Conservation (phyloP, 2,113 vertebrate species). For the Bubo scandiacus region DNA sequence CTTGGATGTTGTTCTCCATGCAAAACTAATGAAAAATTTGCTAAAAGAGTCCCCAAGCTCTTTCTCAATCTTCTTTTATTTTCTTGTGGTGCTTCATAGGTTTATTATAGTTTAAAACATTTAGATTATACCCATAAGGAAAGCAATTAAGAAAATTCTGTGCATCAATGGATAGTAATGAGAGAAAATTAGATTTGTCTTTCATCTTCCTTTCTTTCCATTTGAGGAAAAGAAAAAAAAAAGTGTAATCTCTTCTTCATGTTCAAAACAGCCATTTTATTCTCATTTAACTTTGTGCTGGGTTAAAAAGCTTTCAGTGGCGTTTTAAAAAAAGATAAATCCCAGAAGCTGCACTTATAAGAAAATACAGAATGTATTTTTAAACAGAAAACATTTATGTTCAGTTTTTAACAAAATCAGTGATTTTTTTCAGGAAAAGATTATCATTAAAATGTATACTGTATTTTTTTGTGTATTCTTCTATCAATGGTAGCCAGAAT, state of each 20-base stretch:
- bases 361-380: neutral
- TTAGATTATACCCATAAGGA: conserved; percentile 13
- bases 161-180: conserved; percentile 9
- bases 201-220: neutral
- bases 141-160: conserved; percentile 19
- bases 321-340: neutral
- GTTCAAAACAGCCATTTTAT: conserved; percentile 1
- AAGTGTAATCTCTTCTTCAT: neutral
- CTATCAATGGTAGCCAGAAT: neutral
- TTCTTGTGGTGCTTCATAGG: neutral
- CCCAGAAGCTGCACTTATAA: neutral
- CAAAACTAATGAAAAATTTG: neutral
- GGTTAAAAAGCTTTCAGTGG: neutral
- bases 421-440: neutral
- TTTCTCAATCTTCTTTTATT: neutral
- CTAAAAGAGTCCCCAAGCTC: neutral
- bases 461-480: neutral
- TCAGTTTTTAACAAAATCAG: neutral
- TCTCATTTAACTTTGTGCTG: neutral
- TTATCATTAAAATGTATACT: neutral
- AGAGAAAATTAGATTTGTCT: conserved; percentile 41
- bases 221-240: neutral
- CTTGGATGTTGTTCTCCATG: neutral
- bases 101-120: conserved; percentile 8
- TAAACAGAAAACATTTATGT: neutral